A percentile compares a stretch with the other conserved stretches of the same genome.
phyloP scores from a whole-genome alignment of 2,888 invertebrate species.

The Spatulosminthurus flaviceps region DNA sequence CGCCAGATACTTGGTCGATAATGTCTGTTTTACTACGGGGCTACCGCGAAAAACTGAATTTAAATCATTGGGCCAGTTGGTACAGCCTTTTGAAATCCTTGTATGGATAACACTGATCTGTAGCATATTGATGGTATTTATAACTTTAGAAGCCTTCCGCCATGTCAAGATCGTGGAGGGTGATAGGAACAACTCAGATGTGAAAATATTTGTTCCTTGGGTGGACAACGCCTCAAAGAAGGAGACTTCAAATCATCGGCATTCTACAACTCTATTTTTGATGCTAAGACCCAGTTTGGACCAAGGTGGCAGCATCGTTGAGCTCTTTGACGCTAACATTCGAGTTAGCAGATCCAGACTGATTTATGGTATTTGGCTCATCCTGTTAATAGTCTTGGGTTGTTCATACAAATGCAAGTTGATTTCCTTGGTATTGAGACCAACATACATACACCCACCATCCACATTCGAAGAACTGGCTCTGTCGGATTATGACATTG shows the following conservation, averaged over 20 bases:
- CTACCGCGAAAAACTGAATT: not conserved
- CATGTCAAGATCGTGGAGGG: no score
- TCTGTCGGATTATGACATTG: not conserved
- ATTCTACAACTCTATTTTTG: no score
- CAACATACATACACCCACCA: not conserved
- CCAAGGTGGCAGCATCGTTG: no score
- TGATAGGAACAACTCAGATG: no score
- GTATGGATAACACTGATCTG: not conserved
- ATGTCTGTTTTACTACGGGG: not conserved
- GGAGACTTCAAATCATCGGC: no score
- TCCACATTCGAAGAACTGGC: not conserved
- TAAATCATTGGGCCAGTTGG: not conserved
- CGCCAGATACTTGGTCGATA: not conserved
- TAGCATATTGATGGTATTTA: no score
- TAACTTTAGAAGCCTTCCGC: no score
- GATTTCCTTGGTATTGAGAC: not conserved
- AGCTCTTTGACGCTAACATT: no score
- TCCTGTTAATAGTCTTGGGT: not conserved
- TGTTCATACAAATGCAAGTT: not conserved
- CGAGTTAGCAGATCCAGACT: not conserved
- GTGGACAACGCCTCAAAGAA: no score
- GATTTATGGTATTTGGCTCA: not conserved
- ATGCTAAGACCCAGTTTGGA: no score
- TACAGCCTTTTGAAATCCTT: not conserved
- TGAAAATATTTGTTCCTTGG: no score